Evolutionary conservation across 1,140 invertebrate genomes (phyloP), one percentile per base, ranked within the genome.

Genomic region (Manduca sexta): DNA sequence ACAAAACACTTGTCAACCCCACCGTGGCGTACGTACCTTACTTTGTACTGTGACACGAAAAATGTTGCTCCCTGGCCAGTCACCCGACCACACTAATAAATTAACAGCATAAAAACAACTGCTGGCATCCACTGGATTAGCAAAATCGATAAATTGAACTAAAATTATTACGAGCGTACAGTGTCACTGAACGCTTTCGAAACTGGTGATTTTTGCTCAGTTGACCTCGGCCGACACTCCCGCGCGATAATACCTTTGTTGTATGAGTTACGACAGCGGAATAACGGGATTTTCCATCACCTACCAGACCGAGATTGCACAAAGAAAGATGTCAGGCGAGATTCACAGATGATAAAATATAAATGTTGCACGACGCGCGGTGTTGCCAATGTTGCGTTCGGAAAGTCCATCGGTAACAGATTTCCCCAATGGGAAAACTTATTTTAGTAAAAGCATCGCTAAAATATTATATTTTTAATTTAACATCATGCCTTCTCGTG

Each of bases 271-370:
- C 67, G 69, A 73, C 72, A 81, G 75, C 64, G 50, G 69, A 77
- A 64, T 82, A 79, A 79, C 77, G 77, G 76, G 75, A 84, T 73
- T 72, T 70, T 74, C 75, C 64, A 69, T 56, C 68, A 76, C 64
- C 69, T 65, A 79, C 61, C 64, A 60, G 51, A 73, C 58, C 69
- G 72, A 74, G 79, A 76, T 77, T 73, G 54, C 74, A 81, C 75
- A 80, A 79, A 84, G 77, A 74, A 76, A 80, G 66, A 70, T 70
- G 74, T 79, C 74, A 80, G 66, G 54, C 60, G 16, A 58, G 43
- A 14, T 29, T 41, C 56, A 71, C 63, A 69, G 65, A 70, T 63
- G 52, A 62, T 41, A 53, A 53, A 49, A n/a, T n/a, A n/a, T n/a
- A n/a, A n/a, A n/a, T n/a, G n/a, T 26, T 26, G 38, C 14, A 49